phyloP scores from a whole-genome alignment of 2,888 invertebrate species.

The Drosophila greeni region DNA sequence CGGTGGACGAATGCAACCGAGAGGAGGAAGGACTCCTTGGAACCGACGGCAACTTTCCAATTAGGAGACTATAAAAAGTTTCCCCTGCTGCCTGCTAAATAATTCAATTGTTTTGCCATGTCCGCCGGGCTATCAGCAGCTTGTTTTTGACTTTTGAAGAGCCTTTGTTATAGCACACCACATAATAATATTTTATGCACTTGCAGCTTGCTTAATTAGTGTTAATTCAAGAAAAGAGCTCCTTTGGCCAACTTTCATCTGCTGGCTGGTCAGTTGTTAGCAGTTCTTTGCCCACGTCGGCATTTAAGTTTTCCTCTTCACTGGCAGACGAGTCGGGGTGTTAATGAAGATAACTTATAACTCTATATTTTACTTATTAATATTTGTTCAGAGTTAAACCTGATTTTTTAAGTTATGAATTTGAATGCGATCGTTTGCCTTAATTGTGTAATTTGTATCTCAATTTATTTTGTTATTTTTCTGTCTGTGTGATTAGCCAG shows the following conservation, averaged over 20 bases:
- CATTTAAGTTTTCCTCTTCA: conserved; percentile 7
- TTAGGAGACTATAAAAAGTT: conserved; percentile 46
- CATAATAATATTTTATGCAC: conserved; percentile 27
- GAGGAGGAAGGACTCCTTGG: background rate
- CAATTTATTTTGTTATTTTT: conserved; percentile 24
- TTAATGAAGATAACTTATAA: background rate
- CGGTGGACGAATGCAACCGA: conserved; percentile 17
- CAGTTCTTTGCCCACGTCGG: conserved; percentile 26
- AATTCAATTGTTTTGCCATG: conserved; percentile 34
- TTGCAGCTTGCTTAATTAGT: conserved; percentile 46
- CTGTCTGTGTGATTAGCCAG: conserved; percentile 15
- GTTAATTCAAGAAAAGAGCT: conserved; percentile 37
- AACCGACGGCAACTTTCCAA: conserved; percentile 52
- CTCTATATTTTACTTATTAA: background rate
- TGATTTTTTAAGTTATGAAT: background rate
- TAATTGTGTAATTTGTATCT: background rate
- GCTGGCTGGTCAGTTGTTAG: conserved; percentile 17
- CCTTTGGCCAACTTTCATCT: conserved; percentile 26
- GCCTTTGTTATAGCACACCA: conserved; percentile 26
- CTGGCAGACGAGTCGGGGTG: too few species aligned
- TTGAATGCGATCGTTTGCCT: background rate
- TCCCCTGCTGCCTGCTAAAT: conserved; percentile 27
- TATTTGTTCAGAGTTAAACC: background rate
- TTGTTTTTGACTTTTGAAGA: conserved; percentile 29
- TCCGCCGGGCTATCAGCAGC: conserved; percentile 20